phyloP scores from a whole-genome alignment of 2,888 invertebrate genomes.

The Acanthosepion esculentum region DNA sequence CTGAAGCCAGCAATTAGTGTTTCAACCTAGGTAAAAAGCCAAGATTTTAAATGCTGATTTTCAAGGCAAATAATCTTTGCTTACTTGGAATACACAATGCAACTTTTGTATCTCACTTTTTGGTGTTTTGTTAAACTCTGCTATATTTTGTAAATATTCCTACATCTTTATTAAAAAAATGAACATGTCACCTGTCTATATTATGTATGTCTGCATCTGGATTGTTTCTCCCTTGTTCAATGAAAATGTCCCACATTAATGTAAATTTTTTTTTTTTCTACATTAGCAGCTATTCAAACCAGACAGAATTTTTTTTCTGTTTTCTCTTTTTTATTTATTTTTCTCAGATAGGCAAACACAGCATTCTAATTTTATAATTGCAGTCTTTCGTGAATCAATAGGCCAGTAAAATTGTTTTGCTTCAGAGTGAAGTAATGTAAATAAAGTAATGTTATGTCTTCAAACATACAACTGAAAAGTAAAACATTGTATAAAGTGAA shows the following conservation, averaged over 20 bases:
- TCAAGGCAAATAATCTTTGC: too few species aligned
- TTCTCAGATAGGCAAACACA: not conserved
- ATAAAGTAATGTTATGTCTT: slow-evolving; percentile 21
- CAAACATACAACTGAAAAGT: not conserved
- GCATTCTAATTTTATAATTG: slow-evolving; percentile 33
- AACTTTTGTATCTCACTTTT: too few species aligned
- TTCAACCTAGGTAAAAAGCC: too few species aligned
- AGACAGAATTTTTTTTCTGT: not conserved
- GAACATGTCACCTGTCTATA: too few species aligned
- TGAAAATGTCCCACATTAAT: not conserved
- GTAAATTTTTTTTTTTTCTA: not conserved
- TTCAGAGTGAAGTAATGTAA: not conserved
- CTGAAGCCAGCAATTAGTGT: too few species aligned
- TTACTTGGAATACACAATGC: too few species aligned
- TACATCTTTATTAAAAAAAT: too few species aligned
- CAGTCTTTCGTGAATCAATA: not conserved
- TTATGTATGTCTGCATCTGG: too few species aligned
- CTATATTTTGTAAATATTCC: too few species aligned
- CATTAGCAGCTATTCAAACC: not conserved
- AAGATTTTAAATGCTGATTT: too few species aligned
- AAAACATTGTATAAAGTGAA: not conserved
- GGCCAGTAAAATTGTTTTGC: slow-evolving; percentile 22
- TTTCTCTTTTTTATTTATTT: not conserved
- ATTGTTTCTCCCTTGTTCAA: not conserved
- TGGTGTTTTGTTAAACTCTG: too few species aligned